Base-by-base conservation (phyloP, 2,888 invertebrate genomes). In the Globia sparganii region DNA sequence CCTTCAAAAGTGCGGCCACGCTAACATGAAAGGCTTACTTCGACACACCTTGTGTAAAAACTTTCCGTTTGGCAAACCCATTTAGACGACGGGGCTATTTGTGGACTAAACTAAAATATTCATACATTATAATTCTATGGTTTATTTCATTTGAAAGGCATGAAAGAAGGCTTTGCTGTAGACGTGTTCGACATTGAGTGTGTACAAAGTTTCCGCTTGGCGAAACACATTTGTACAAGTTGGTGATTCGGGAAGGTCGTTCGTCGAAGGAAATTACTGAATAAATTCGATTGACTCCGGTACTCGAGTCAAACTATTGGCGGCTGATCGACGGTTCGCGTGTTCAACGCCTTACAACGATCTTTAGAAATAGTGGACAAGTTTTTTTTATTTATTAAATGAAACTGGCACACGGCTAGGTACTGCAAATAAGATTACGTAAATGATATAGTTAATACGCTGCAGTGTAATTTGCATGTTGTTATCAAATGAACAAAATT, bases 261-360 rank as follows among this genome's bases (percentile, higher is more conserved):
- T 91, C 81, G 86, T 73, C 75, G 88, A 85, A 93, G 95, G 95
- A 94, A 94, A 95, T 95, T 94, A 94, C 93, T 94, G 93, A 93
- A 95, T 94, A 95, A 94, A 95, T 95, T 95, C 94, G 93, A 95
- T 95, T 95, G 94, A 93, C 93, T 94, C 91, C 90, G 89, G 89
- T 91, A 90, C 91, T 88, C 87, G 86, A 88, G 87, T 88, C 89
- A 86, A 86, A 90, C 88, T 92, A 93, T 93, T 92, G 92, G 91
- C 87, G 89, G 89, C 87, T 95, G 95, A 95, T 95, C 92, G 95
- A 93, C 92, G 90, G 90, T 94, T 95, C 91, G 95, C 95, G 95
- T 95, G 95, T 89, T 90, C 81, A 79, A 80, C 70, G 88, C 84
- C 86, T 86, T 83, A 78, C 80, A 83, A 78, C 82, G 75, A 84